A percentile compares a stretch with the other conserved stretches of the same genome.
These are phyloP conservation scores for Hydropotes inermis DNA, from an alignment of 2,113 vertebrate species.

Conservation along the genomic window DNA sequence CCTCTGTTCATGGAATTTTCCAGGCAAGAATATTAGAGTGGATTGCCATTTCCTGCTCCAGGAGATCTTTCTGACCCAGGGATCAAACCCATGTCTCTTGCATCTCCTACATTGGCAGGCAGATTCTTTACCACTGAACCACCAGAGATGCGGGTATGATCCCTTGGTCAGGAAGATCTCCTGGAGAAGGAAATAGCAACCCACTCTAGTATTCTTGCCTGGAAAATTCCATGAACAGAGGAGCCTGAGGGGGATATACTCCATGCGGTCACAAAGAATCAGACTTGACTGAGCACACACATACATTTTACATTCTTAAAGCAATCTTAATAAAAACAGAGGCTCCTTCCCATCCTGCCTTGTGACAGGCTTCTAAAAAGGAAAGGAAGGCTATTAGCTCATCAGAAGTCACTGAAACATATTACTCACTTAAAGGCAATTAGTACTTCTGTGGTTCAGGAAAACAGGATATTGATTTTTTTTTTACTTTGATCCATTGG, in stretches of 20 bases:
- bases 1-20: not conserved
- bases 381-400: not conserved
- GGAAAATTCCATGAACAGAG: not conserved
- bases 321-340: not conserved
- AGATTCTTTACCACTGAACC: not conserved
- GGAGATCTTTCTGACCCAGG: not conserved
- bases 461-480: constrained; percentile 50
- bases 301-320: not conserved
- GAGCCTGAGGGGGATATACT: not conserved
- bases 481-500: not conserved
- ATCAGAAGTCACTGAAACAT: not conserved
- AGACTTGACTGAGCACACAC: not conserved
- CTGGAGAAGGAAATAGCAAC: not conserved
- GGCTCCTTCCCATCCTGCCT: not conserved
- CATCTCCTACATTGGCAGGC: not conserved
- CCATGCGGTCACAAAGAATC: not conserved
- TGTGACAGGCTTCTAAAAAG: not conserved
- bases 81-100: not conserved
- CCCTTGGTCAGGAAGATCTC: not conserved
- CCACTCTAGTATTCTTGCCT: not conserved
- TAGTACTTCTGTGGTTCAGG: constrained; percentile 34
- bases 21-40: not conserved
- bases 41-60: not conserved
- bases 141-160: not conserved
- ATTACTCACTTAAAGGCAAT: constrained; percentile 47